These are phyloP conservation scores for Hedychridium roseum DNA, from an alignment of 2,888 invertebrate genomes.

Conservation along the genomic window DNA sequence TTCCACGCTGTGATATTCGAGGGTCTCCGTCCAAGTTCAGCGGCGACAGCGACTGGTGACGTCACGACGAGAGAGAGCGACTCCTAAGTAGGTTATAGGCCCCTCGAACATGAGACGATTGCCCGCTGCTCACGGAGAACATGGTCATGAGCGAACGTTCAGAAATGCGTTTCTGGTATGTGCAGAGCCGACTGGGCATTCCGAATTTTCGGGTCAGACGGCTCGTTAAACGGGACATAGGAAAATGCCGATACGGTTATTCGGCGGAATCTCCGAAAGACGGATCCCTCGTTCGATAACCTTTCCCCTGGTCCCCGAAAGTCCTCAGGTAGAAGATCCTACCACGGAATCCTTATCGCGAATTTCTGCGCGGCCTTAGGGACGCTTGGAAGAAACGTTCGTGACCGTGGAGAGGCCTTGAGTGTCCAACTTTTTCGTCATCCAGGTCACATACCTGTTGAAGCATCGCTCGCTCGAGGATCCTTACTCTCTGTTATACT, in stretches of 20 bases:
- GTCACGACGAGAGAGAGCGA: slow-evolving; percentile 53
- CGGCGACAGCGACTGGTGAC: slow-evolving; percentile 33
- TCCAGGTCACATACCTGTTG: no score
- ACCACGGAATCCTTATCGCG: no score
- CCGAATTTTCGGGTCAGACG: no score
- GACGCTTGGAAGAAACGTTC: no score
- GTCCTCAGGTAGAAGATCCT: neutral
- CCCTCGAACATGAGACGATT: slow-evolving; percentile 34
- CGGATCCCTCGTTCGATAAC: slow-evolving; percentile 10
- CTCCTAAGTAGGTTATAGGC: slow-evolving; percentile 51
- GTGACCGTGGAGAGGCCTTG: no score
- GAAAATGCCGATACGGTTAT: neutral
- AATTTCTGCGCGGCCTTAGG: no score
- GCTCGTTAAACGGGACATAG: neutral
- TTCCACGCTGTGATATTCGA: no score
- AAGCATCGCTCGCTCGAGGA: no score
- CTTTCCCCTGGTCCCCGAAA: neutral
- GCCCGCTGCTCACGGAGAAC: slow-evolving; percentile 24
- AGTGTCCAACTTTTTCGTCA: no score
- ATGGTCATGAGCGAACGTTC: slow-evolving; percentile 28
- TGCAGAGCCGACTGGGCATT: neutral
- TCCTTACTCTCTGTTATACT: no score
- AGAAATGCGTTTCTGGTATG: slow-evolving; percentile 9
- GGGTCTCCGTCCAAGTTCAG: slow-evolving; percentile 24
- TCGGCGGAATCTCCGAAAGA: neutral